Percentiles rank a stretch among this genome's conserved stretches.
Evolutionary conservation across 1,140 invertebrate genomes (phyloP).

Genomic region (Lepidurus apus): DNA sequence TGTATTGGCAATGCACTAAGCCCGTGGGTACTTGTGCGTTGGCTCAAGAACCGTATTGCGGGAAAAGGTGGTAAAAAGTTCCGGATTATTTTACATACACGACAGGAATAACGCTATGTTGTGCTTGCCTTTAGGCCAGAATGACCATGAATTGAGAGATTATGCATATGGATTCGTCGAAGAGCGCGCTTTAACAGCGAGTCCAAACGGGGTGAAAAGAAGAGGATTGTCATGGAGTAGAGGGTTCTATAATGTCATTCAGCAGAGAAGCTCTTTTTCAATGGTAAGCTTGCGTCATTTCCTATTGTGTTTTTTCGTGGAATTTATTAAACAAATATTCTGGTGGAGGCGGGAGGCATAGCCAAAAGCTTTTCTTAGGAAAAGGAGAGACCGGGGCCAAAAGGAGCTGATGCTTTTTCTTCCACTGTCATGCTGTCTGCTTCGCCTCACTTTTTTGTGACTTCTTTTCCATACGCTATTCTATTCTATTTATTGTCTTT

Average conservation of each 20-base stretch:
- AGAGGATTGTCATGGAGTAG: constrained; percentile 12
- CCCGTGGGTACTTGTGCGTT: too few species aligned
- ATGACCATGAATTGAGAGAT: background rate
- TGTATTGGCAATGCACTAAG: too few species aligned
- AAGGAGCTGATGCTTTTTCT: constrained; percentile 18
- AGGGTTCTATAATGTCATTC: background rate
- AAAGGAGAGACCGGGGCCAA: background rate
- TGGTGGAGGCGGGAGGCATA: constrained; percentile 15
- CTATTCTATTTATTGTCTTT: constrained; percentile 22
- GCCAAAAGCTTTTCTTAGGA: background rate
- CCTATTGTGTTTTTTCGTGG: background rate
- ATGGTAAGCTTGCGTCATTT: constrained; percentile 13
- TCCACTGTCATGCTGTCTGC: constrained; percentile 17
- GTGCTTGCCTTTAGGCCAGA: background rate
- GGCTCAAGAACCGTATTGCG: too few species aligned
- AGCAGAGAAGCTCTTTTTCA: background rate
- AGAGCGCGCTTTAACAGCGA: constrained; percentile 4
- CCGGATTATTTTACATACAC: background rate
- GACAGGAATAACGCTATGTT: background rate
- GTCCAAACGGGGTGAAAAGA: background rate
- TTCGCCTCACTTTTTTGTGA: constrained; percentile 22
- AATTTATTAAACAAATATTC: constrained; percentile 22
- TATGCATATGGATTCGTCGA: constrained; percentile 21
- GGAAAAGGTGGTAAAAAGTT: too few species aligned
- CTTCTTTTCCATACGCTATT: constrained; percentile 11